A percentile compares a stretch with the other conserved stretches of the same genome.
Conservation (phyloP, 2,113 vertebrate species). For the Tetrao urogallus region DNA sequence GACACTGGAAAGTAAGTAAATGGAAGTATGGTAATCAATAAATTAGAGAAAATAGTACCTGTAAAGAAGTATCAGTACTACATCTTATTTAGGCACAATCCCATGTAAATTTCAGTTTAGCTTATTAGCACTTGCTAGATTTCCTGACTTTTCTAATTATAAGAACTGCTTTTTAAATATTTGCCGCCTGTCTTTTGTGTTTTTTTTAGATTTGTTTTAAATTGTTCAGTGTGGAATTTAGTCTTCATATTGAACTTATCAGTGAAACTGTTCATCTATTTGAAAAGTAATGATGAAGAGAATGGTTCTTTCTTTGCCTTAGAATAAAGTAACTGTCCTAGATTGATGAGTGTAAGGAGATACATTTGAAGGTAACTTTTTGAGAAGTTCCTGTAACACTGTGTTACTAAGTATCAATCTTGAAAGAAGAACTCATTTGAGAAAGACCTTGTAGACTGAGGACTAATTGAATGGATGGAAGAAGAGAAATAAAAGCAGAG, state of each 20-base stretch:
- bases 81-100: not conserved
- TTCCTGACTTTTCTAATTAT: not conserved
- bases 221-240: not conserved
- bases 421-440: not conserved
- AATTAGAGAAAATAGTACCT: not conserved
- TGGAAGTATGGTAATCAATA: not conserved
- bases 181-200: not conserved
- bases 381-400: not conserved
- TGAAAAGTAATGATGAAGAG: not conserved
- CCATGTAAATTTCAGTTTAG: not conserved
- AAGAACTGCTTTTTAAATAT: not conserved
- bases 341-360: not conserved
- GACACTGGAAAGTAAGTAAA: not conserved
- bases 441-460: not conserved
- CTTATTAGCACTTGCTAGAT: not conserved
- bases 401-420: not conserved
- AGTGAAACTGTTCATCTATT: not conserved
- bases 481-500: not conserved
- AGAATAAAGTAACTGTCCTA: not conserved
- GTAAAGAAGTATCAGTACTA: not conserved
- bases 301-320: not conserved
- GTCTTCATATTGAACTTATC: not conserved
- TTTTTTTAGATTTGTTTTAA: not conserved
- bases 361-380: not conserved
- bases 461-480: not conserved